Conservation (phyloP, 2,113 vertebrate genomes). For the Perca schrenkii region DNA sequence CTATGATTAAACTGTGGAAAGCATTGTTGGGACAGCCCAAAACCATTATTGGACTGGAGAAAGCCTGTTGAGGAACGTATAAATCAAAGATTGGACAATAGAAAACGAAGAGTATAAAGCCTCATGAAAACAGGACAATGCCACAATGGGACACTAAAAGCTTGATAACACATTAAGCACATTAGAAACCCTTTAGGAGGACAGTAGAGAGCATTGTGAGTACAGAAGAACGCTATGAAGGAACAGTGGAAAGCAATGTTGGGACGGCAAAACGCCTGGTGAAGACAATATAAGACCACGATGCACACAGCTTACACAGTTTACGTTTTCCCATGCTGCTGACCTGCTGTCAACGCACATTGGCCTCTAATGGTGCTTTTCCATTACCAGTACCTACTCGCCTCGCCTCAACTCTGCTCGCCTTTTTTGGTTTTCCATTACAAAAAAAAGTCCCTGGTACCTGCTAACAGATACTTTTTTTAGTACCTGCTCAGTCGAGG, state of each 20-base stretch:
- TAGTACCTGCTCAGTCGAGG: no score
- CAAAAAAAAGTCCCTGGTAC: no score
- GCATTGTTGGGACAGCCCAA: no score
- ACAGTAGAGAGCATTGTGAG: not conserved
- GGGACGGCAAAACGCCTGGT: no score
- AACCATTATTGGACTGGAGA: not conserved
- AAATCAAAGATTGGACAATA: not conserved
- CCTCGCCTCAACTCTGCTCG: no score
- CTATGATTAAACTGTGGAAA: not conserved
- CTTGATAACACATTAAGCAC: not conserved
- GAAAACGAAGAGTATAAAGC: not conserved
- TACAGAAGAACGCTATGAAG: not conserved
- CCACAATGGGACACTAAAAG: not conserved
- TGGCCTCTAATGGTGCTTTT: no score
- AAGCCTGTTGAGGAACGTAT: not conserved
- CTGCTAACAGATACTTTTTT: no score
- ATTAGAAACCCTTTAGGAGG: not conserved
- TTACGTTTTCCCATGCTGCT: not conserved
- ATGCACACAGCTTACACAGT: not conserved
- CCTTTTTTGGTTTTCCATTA: no score
- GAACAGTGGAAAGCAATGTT: not conserved
- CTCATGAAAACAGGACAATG: not conserved
- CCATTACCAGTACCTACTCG: no score
- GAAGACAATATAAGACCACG: no score
- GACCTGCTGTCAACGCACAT: not conserved